Conservation (phyloP, 2,113 vertebrate genomes). For the Irena cyanogastra region DNA sequence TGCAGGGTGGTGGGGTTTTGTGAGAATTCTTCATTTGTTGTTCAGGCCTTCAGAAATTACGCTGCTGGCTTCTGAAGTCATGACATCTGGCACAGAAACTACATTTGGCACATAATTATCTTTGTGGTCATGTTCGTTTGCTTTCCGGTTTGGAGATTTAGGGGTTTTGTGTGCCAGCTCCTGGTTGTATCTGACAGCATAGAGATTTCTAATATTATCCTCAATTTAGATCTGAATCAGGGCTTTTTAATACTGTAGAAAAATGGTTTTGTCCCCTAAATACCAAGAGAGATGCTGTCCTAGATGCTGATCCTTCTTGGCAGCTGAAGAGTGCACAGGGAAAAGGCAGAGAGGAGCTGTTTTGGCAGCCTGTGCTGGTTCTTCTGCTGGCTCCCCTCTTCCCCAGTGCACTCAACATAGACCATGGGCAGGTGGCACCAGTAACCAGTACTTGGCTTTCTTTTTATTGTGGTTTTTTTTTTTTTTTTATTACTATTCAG, state of each 20-base stretch:
- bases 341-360: not conserved
- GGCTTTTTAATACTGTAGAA: not conserved
- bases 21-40: not conserved
- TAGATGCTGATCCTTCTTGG: not conserved
- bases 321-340: not conserved
- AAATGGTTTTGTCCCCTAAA: not conserved
- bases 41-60: not conserved
- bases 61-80: not conserved
- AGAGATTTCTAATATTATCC: not conserved
- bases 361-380: not conserved
- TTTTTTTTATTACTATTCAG: not conserved
- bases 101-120: not conserved
- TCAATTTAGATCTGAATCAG: not conserved
- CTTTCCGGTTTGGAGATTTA: not conserved
- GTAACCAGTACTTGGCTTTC: not conserved
- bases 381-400: not conserved
- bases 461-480: not conserved
- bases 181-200: not conserved
- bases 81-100: not conserved
- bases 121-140: not conserved
- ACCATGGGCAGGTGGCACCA: not conserved
- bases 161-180: not conserved
- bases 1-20: not conserved
- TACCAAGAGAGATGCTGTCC: not conserved
- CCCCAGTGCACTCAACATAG: rapidly evolving